Conservation (phyloP, 2,888 invertebrate genomes). For the Cataglyphis altisquamis region DNA sequence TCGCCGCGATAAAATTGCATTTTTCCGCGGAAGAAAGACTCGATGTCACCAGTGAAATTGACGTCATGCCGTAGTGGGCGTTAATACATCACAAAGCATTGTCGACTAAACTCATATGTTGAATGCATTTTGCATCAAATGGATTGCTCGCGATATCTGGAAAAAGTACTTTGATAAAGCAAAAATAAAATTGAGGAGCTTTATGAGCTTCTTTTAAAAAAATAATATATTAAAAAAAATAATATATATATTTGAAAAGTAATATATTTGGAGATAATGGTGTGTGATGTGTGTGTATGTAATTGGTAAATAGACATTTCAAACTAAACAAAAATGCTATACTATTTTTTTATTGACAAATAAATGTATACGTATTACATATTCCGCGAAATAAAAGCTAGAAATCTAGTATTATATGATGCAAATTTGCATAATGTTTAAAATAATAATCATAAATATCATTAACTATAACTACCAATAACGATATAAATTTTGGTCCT, state of each 20-base stretch:
- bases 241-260: not conserved
- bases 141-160: not conserved
- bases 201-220: not conserved
- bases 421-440: not conserved
- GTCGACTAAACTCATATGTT: not conserved
- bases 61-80: conserved; percentile 21
- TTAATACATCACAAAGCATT: conserved; percentile 42
- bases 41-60: conserved; percentile 35
- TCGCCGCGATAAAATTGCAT: conserved; percentile 53
- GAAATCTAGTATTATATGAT: not conserved
- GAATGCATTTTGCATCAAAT: not conserved
- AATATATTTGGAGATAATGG: not conserved
- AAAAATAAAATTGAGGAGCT: not conserved
- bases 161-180: not conserved
- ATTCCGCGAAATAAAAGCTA: not conserved
- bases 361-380: not conserved
- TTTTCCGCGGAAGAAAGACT: conserved; percentile 36
- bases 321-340: not conserved
- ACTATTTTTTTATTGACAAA: not conserved
- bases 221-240: not conserved
- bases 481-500: conserved; percentile 18
- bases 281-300: too few relatives aligned
- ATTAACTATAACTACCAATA: not conserved
- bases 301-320: not conserved
- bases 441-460: conserved; percentile 10